Conservation (phyloP, 37 sponge, comb jelly and placozoan genomes). For the Axinella damicornis region DNA sequence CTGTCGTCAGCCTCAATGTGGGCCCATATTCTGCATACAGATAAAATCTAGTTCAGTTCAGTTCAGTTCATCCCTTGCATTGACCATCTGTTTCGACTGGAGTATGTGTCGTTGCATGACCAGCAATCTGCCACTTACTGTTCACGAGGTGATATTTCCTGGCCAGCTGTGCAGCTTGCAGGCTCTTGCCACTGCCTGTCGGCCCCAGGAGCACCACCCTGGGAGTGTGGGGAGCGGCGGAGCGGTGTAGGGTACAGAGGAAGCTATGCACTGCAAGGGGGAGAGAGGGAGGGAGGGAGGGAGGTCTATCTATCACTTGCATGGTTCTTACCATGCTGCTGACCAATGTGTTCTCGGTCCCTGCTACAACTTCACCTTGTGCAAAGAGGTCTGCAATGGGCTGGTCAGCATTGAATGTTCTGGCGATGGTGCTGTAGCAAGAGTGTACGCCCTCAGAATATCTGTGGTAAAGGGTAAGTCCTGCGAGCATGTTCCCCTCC, state of each 20-base stretch:
- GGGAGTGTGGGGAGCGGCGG: constrained; percentile 84
- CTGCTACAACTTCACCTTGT: constrained; percentile 76
- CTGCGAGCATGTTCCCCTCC: constrained; percentile 28
- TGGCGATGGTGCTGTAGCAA: constrained; percentile 55
- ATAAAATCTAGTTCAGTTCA: too few species aligned
- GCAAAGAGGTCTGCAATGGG: constrained; percentile 79
- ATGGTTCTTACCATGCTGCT: background rate
- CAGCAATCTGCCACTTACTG: constrained; percentile 34
- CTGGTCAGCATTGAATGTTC: constrained; percentile 88
- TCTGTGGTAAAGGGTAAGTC: constrained; percentile 60
- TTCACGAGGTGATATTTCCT: constrained; percentile 85
- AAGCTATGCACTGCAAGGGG: constrained; percentile 50
- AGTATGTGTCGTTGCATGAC: too few species aligned
- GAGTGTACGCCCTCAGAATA: constrained; percentile 55
- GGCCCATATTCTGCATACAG: too few species aligned
- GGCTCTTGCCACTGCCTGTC: constrained; percentile 89
- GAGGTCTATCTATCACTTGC: too few species aligned
- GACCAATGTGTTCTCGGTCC: background rate
- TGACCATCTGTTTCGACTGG: too few species aligned
- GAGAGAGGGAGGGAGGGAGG: background rate
- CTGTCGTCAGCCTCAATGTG: too few species aligned
- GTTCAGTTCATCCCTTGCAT: background rate
- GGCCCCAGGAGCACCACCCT: constrained; percentile 92
- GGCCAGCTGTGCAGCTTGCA: constrained; percentile 82
- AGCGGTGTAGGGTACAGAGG: constrained; percentile 55